A percentile compares a stretch with the other conserved stretches of the same genome.
Conservation (phyloP, 2,888 invertebrate genomes). For the Acleris holmiana region DNA sequence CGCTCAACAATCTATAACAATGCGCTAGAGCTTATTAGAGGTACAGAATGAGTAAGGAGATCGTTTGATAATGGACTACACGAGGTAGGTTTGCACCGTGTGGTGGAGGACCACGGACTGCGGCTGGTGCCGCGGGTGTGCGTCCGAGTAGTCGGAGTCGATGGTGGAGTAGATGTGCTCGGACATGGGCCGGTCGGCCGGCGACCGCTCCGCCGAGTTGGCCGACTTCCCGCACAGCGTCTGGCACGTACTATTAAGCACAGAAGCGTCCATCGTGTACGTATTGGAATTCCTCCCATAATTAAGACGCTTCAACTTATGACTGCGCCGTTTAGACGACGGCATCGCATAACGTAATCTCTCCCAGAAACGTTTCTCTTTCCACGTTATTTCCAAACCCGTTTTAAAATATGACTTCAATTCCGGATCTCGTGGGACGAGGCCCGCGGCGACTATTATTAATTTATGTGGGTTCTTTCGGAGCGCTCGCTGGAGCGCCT, state of each 20-base stretch:
- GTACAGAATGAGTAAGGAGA: constrained; percentile 66
- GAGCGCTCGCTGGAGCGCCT: constrained; percentile 94
- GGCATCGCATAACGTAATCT: constrained; percentile 96
- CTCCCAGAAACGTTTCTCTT: constrained; percentile 97
- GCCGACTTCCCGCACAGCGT: constrained; percentile 84
- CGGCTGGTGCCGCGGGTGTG: constrained; percentile 73
- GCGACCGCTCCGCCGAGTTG: constrained; percentile 83
- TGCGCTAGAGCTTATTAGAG: constrained; percentile 58
- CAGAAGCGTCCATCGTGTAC: constrained; percentile 90
- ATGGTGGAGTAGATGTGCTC: constrained; percentile 96
- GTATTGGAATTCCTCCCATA: constrained; percentile 93
- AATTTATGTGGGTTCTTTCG: constrained; percentile 93
- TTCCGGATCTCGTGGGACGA: constrained; percentile 93
- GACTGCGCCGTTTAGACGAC: constrained; percentile 87
- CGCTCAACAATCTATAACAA: constrained; percentile 67
- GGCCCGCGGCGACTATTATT: constrained; percentile 92
- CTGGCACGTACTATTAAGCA: constrained; percentile 85
- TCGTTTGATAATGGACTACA: constrained; percentile 54
- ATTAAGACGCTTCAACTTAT: constrained; percentile 84
- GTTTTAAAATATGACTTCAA: constrained; percentile 94
- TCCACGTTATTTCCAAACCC: constrained; percentile 93
- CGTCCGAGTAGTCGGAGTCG: constrained; percentile 92
- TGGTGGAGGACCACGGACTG: constrained; percentile 79
- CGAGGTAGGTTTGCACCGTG: constrained; percentile 79
- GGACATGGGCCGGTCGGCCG: constrained; percentile 89